These are phyloP conservation scores for Alfaro cultratus DNA, from an alignment of 2,797 vertebrate species.

Conservation along the genomic window DNA sequence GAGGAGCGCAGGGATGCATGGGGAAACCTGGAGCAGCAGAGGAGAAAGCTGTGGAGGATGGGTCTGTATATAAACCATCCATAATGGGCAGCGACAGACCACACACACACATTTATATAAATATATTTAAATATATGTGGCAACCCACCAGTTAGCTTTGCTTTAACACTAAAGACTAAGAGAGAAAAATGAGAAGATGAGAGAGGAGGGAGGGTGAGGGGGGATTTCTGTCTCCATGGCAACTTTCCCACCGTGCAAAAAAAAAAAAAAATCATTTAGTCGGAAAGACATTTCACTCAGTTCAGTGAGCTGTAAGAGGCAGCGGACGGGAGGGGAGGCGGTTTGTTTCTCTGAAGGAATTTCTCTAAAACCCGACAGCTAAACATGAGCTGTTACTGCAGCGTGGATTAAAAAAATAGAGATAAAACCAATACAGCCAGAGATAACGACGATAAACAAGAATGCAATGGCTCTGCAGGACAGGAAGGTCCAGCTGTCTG, in stretches of 20 bases:
- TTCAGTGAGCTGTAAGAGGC: constrained; percentile 82
- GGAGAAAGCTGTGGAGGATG: constrained; percentile 55
- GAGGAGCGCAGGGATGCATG: constrained; percentile 39
- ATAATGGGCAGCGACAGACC: constrained; percentile 54
- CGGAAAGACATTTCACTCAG: constrained; percentile 83
- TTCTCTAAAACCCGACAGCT: constrained; percentile 55
- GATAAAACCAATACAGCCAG: too few species aligned
- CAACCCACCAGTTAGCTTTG: constrained; percentile 64
- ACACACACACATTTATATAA: constrained; percentile 10
- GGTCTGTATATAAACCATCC: constrained; percentile 63
- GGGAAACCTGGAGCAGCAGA: constrained; percentile 57
- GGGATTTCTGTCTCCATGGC: constrained; percentile 79
- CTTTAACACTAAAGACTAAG: constrained; percentile 55
- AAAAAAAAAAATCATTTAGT: constrained; percentile 80
- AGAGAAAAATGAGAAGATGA: constrained; percentile 35
- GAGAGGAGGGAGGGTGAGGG: constrained; percentile 27
- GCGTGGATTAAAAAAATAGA: background rate
- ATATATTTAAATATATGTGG: constrained; percentile 37
- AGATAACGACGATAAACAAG: constrained; percentile 55
- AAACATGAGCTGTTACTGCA: constrained; percentile 41
- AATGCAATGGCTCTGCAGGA: constrained; percentile 28
- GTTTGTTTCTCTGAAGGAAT: constrained; percentile 60
- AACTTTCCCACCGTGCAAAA: constrained; percentile 80
- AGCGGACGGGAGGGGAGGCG: constrained; percentile 43
- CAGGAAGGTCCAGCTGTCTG: constrained; percentile 16